A percentile compares a stretch with the other conserved stretches of the same genome.
These are phyloP conservation scores for Dioctria rufipes DNA, from an alignment of 2,888 invertebrate species.

Conservation along the genomic window DNA sequence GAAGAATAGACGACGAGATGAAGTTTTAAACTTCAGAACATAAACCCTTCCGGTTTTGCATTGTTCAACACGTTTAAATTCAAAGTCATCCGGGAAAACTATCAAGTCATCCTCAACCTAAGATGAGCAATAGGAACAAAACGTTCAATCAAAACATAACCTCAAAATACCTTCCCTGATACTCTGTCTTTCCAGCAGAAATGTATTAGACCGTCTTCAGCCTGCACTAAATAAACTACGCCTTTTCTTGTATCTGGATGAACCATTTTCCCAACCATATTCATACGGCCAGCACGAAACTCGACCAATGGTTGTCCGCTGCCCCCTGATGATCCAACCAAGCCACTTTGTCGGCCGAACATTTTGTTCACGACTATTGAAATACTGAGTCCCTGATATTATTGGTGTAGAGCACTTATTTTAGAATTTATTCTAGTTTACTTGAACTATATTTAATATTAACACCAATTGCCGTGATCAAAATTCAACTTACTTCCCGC, in stretches of 20 bases:
- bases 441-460: not conserved
- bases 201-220: conserved; percentile 98
- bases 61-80: conserved; percentile 94
- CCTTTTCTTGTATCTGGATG: conserved; percentile 97
- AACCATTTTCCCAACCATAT: conserved; percentile 89
- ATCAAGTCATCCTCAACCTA: conserved; percentile 95
- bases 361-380: conserved; percentile 62
- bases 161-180: conserved; percentile 76
- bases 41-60: conserved; percentile 98
- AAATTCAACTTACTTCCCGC: conserved; percentile 17
- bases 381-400: not conserved
- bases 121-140: not conserved
- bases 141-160: conserved; percentile 35
- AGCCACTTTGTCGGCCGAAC: conserved; percentile 74
- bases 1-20: conserved; percentile 93
- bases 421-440: not conserved
- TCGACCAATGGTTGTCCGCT: conserved; percentile 94
- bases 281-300: conserved; percentile 97
- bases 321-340: conserved; percentile 84
- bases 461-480: conserved; percentile 16
- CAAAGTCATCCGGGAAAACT: conserved; percentile 98
- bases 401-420: not conserved
- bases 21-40: conserved; percentile 95
- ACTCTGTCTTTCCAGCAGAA: conserved; percentile 99
- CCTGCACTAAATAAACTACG: conserved; percentile 93